A percentile compares a stretch with the other conserved stretches of the same genome.
These are phyloP conservation scores for Troglohyphantes excavatus DNA, from an alignment of 2,888 invertebrate species.

Conservation along the genomic window DNA sequence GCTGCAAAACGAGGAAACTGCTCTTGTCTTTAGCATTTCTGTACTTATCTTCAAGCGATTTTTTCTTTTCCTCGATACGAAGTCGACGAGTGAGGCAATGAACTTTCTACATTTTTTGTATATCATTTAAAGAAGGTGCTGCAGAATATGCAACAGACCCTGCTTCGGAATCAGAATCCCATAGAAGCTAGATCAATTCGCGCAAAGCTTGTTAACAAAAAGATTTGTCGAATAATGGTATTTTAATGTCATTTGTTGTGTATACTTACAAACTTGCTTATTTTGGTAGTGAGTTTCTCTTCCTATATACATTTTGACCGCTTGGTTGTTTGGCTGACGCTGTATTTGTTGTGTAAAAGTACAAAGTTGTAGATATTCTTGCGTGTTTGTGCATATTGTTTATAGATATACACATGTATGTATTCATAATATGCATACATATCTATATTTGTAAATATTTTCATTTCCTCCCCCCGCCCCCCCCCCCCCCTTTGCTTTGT, in stretches of 20 bases:
- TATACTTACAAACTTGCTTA: conserved; percentile 65
- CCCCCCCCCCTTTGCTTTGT: conserved; percentile 57
- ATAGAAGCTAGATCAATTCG: conserved; percentile 49
- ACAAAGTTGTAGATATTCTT: conserved; percentile 77
- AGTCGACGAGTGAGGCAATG: not conserved
- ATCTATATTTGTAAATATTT: conserved; percentile 76
- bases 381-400: conserved; percentile 69
- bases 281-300: conserved; percentile 72
- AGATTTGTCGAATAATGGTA: conserved; percentile 56
- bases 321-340: conserved; percentile 71
- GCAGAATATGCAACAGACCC: conserved; percentile 45
- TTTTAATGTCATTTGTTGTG: conserved; percentile 72
- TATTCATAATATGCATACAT: conserved; percentile 69
- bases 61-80: conserved; percentile 34
- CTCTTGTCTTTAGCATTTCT: conserved; percentile 42
- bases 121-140: conserved; percentile 67
- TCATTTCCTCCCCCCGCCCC: conserved; percentile 32
- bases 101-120: conserved; percentile 31
- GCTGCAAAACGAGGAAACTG: conserved; percentile 31
- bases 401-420: conserved; percentile 69
- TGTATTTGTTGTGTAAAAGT: conserved; percentile 78
- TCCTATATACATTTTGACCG: conserved; percentile 52
- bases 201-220: conserved; percentile 31
- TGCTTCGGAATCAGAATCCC: conserved; percentile 60
- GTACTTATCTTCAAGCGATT: conserved; percentile 26